A percentile compares a stretch with the other conserved stretches of the same genome.
Conservation (phyloP, 1,140 invertebrate species). For the Megalonaias nervosa region DNA sequence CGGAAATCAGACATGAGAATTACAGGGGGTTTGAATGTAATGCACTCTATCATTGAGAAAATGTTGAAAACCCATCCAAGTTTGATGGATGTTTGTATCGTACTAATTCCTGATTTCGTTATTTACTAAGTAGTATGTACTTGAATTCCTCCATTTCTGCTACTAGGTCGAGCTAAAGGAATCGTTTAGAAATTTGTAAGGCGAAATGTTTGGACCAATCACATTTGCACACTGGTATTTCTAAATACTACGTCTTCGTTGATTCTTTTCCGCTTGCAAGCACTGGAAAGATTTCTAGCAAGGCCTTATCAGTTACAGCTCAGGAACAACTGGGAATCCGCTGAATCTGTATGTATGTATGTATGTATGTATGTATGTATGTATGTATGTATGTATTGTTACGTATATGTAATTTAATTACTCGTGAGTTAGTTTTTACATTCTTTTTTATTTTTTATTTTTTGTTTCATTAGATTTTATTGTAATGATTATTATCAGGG, state of each 20-base stretch:
- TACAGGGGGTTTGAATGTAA: slow-evolving; percentile 19
- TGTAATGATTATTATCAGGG: too few species aligned
- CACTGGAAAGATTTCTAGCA: slow-evolving; percentile 10
- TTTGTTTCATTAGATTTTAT: too few species aligned
- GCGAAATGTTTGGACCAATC: slow-evolving; percentile 6
- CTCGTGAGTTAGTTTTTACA: too few species aligned
- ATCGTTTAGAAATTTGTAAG: not conserved
- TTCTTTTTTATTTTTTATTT: too few species aligned
- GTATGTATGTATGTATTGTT: too few species aligned
- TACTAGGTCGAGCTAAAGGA: not conserved
- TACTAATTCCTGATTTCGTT: slow-evolving; percentile 19
- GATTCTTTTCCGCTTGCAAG: slow-evolving; percentile 12
- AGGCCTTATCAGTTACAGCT: not conserved
- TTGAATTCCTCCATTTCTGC: not conserved
- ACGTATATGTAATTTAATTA: too few species aligned
- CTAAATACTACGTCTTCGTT: slow-evolving; percentile 15
- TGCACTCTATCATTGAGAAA: slow-evolving; percentile 19
- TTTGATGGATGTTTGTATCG: slow-evolving; percentile 16
- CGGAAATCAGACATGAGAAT: slow-evolving; percentile 27
- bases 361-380: too few species aligned
- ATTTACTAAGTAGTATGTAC: slow-evolving; percentile 7
- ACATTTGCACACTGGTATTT: slow-evolving; percentile 1
- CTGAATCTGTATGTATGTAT: too few species aligned
- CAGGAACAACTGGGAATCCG: too few species aligned
- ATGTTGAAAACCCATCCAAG: not conserved